phyloP scores from a whole-genome alignment of 2,888 invertebrate genomes.

The Chesias legatella region DNA sequence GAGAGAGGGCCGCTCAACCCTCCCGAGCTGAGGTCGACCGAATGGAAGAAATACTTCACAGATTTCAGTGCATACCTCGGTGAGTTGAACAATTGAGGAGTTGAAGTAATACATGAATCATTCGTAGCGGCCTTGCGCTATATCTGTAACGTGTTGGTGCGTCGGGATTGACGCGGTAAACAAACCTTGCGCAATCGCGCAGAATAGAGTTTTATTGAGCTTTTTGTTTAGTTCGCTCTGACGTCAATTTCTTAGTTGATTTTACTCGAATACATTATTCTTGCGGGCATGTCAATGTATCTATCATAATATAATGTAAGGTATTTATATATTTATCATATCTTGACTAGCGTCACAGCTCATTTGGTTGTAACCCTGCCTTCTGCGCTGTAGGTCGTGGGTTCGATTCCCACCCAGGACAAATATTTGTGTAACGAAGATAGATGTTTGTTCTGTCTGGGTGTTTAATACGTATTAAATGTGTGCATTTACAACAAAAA shows the following conservation, averaged over 20 bases:
- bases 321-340: too few species aligned
- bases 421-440: too few species aligned
- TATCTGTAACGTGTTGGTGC: slow-evolving; percentile 70
- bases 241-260: neutral
- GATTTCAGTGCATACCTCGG: slow-evolving; percentile 77
- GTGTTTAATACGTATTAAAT: too few species aligned
- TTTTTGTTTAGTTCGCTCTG: slow-evolving; percentile 24
- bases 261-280: neutral
- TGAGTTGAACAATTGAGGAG: slow-evolving; percentile 52
- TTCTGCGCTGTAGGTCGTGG: too few species aligned
- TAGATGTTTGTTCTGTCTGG: too few species aligned
- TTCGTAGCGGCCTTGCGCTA: slow-evolving; percentile 72
- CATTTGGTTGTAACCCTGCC: too few species aligned
- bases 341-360: too few species aligned
- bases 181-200: slow-evolving; percentile 65
- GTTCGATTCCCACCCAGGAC: too few species aligned
- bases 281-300: too few species aligned
- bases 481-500: too few species aligned
- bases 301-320: too few species aligned
- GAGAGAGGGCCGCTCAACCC: slow-evolving; percentile 58
- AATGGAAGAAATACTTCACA: slow-evolving; percentile 74
- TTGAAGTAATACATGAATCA: slow-evolving; percentile 57
- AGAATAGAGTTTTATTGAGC: slow-evolving; percentile 36
- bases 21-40: slow-evolving; percentile 59
- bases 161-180: slow-evolving; percentile 62